Evolutionary conservation across 2,888 invertebrate species (phyloP), one percentile per base, ranked within the genome.

Genomic region (Ornithoptera priamus): DNA sequence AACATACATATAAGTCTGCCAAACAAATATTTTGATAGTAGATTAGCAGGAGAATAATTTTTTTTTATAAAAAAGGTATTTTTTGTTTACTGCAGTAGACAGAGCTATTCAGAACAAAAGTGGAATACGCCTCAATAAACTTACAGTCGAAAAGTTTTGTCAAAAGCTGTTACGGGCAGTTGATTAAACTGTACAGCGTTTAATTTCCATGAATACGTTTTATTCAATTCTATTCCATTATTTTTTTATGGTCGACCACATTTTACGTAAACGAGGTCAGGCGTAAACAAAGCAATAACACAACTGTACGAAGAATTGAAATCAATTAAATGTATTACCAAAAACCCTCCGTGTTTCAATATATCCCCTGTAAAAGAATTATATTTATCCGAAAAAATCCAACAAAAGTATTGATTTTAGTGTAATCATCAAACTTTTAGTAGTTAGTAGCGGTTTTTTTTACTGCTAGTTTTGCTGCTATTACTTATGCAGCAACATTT

Each of bases 111-210:
- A 24, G 65, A 30, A 66, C 65, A 46, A 66, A 66, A 66, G 58
- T 24, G 59, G 46, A 59, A 66, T 59, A 66, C 65, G 65, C 65
- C 65, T 66, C 50, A 60, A 66, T 66, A 66, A 66, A 66, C 65
- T 65, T 59, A 65, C 65, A 59, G 59, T 59, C 59, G 65, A 60
- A 59, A 66, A 66, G 59, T 65, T 66, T 66, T 60, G 65, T 60
- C 59, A 46, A 59, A 59, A 66, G 50, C 59, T 66, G 59, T 66
- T 66, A 50, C 65, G 65, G 65, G 46, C 50, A 50, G 65, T 60
- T 60, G 59, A 66, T 66, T 58, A 66, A 66, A 66, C 65, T 60
- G 59, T 59, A 24, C 65, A 39, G 65, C 65, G 50, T 66, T 46
- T 66, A 42, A 65, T 57, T 66, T 60, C 0, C 65, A n/a, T 46